A percentile compares a stretch with the other conserved stretches of the same genome.
phyloP scores from a whole-genome alignment of 2,888 invertebrate genomes.

The Chrysomela aeneicollis region DNA sequence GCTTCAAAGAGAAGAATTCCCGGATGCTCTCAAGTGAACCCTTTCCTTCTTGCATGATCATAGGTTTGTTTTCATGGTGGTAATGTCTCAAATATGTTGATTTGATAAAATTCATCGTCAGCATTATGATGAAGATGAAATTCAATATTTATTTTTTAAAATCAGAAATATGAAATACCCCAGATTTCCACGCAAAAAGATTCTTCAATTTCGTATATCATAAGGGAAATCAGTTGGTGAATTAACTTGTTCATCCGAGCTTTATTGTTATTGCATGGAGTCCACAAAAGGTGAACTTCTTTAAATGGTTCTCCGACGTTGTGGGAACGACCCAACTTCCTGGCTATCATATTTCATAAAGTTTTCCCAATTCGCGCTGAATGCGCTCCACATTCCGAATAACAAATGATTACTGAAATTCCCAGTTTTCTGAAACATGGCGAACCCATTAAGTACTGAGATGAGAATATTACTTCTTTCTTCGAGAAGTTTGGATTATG shows the following conservation, averaged over 20 bases:
- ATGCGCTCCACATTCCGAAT: slow-evolving; percentile 28
- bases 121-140: too few relatives aligned
- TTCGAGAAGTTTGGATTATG: not conserved
- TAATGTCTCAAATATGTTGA: too few relatives aligned
- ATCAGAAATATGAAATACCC: too few relatives aligned
- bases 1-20: too few relatives aligned
- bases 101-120: too few relatives aligned
- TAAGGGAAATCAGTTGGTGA: not conserved
- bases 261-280: slow-evolving; percentile 45
- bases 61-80: too few relatives aligned
- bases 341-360: slow-evolving; percentile 48
- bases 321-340: slow-evolving; percentile 44
- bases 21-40: too few relatives aligned
- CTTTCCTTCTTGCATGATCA: too few relatives aligned
- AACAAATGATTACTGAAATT: slow-evolving; percentile 34
- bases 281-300: slow-evolving; percentile 49
- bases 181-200: too few relatives aligned
- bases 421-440: slow-evolving; percentile 39
- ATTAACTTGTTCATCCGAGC: slow-evolving; percentile 31
- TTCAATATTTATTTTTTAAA: too few relatives aligned
- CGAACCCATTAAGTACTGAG: slow-evolving; percentile 14
- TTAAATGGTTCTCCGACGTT: slow-evolving; percentile 48
- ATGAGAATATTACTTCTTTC: slow-evolving; percentile 1
- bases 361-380: slow-evolving; percentile 44
- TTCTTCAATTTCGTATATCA: not conserved